Base-by-base conservation (phyloP, 2,113 vertebrate genomes). In the Toxotes chatareus region DNA sequence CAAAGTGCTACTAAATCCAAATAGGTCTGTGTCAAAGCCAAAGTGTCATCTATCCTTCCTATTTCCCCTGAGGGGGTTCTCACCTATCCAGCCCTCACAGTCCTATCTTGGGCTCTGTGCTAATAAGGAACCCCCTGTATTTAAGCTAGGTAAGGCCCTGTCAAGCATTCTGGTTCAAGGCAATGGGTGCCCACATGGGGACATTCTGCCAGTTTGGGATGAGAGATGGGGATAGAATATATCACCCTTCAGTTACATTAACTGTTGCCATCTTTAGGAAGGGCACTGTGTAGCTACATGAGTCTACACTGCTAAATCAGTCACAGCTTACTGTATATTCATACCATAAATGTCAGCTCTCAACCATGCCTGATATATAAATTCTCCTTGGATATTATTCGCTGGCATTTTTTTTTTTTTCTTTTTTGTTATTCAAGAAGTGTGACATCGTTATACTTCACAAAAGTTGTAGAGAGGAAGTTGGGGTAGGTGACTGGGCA, bases 221-320 rank as follows among this genome's bases (percentile, higher is more conserved):
- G n/a, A 85, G 72, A 83, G 57, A 85, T 55, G 51, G 72, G 64
- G 69, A 64, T 56, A 72, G 70, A 86, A 88, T 84, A 85, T 68
- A 61, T 82, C 76, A 64, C 46, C 34, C 46, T 68, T 95, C 94
- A 96, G 94, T 96, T n/a, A n/a, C 95, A 95, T 95, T 96, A 95
- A 96, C 94, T 87, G 92, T 95, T 96, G 94, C 94, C 94, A 94
- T 95, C 95, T 95, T 96, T 96, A 97, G 94, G 93, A 90, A 92
- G 93, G 93, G 94, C 95, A 95, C 94, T 94, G 21, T 66, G 63
- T 55, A 93, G 74, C 36, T 96, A 19, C 96, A 96, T 93, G 87
- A 92, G 93, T 80, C 1, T 70, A 38, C 10, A 38, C 32, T 71
- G 57, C 65, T 75, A 55, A 69, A 76, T 66, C 55, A 59, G 76